Evolutionary conservation across 2,888 invertebrate genomes (phyloP).

Genomic region (Strigamia crassipes): DNA sequence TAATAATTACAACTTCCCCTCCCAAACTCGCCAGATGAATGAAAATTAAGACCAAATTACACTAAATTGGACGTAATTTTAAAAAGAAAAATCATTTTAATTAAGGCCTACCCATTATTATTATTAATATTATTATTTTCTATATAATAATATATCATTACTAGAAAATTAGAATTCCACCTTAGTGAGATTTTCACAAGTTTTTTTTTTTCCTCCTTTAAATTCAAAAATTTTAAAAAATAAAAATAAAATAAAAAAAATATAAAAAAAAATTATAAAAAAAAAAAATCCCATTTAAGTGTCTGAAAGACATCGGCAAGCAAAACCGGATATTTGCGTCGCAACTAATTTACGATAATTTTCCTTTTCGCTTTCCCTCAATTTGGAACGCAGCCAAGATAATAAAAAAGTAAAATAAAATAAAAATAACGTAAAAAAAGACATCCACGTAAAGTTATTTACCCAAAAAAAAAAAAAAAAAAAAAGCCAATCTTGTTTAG

Average conservation of each 20-base stretch:
- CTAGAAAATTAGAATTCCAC: neutral
- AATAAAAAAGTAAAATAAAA: slow-evolving; percentile 23
- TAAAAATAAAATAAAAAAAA: neutral
- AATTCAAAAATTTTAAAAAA: too few relatives aligned
- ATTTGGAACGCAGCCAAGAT: slow-evolving; percentile 14
- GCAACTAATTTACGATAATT: slow-evolving; percentile 40
- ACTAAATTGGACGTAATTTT: neutral
- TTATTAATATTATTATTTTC: too few relatives aligned
- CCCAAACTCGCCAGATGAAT: neutral
- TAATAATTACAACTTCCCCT: slow-evolving; percentile 14
- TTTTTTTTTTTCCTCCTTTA: neutral
- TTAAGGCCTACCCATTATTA: neutral
- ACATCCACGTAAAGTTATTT: neutral
- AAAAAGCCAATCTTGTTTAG: neutral
- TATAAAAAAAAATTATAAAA: neutral
- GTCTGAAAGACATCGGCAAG: slow-evolving; percentile 31
- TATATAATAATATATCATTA: neutral
- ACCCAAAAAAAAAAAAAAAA: slow-evolving; percentile 5
- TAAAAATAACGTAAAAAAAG: slow-evolving; percentile 19
- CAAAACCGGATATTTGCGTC: slow-evolving; percentile 40
- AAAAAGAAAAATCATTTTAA: neutral
- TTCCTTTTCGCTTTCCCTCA: slow-evolving; percentile 16
- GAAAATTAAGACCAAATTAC: neutral
- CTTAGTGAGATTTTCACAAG: neutral
- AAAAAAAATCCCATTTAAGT: slow-evolving; percentile 29